Base-by-base conservation (phyloP, 2,113 vertebrate species). In the Scomber scombrus region DNA sequence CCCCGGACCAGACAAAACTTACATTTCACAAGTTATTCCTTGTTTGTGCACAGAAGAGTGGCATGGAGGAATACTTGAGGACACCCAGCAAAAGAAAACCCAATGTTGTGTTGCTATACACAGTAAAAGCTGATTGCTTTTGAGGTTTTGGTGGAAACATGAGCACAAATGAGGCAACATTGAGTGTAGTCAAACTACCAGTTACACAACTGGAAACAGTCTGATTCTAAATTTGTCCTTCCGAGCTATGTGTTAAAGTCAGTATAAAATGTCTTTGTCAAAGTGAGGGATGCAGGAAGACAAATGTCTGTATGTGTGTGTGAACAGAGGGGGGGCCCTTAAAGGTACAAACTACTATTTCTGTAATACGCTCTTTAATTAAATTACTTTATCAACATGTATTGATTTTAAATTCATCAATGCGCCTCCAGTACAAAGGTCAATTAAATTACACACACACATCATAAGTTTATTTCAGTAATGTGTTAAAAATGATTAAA, bases 171-270 rank as follows among this genome's bases (percentile, higher is more conserved):
- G 71, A 85, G 80, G 71, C 80, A 85, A 89, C 80, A 78, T 61
- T 46, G 75, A 88, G 67, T 57, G 71, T 66, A 83, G 34, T 85
- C 76, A 86, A 92, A 91, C 82, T 88, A 90, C 86, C 81, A 88
- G 88, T 91, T 91, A 78, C 83, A 85, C 62, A 89, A 79, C 63
- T 89, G 65, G 81, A 91, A 87, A 88, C 76, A 80, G 81, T 80
- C 75, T 85, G 78, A 81, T 51, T 85, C 82, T 90, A 91, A 89
- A 91, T 92, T 73, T 91, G 87, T 23, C 68, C 71, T 65, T 78
- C 61, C 73, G 61, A 74, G 75, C 71, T 19, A 15, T 80, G 34
- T 75, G 64, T 71, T 79, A 82, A 84, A 81, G 66, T 67, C 47
- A 52, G 75, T 62, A 80, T 81, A 65, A 88, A 84, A 84, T 80